Evolutionary conservation across 92 coral and sea anemone genomes (phyloP).

Genomic region (Paragorgia papillata): DNA sequence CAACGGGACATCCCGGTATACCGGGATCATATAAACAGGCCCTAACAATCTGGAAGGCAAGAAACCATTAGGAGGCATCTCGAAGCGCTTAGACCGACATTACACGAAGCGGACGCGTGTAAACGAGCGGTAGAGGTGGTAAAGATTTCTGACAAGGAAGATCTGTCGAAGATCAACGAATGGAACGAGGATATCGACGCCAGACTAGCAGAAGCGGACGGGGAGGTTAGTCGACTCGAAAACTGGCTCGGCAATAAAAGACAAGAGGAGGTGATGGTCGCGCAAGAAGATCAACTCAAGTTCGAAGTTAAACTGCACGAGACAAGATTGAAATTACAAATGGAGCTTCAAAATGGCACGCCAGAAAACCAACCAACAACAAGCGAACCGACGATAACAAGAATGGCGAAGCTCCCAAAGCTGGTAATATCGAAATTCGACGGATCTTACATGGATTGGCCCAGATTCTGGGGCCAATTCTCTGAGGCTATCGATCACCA

Average conservation of each 20-base stretch:
- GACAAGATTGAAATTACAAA: slow-evolving; percentile 44
- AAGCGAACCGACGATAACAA: not conserved
- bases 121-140: too few species aligned
- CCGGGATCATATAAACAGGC: too few species aligned
- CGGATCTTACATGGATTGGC: not conserved
- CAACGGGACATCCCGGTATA: too few species aligned
- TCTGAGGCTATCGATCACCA: slow-evolving; percentile 39
- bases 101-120: too few species aligned
- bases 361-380: not conserved
- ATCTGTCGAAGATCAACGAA: too few species aligned
- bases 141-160: too few species aligned
- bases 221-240: slow-evolving; percentile 16
- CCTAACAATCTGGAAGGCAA: too few species aligned
- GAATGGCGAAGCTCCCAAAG: slow-evolving; percentile 34
- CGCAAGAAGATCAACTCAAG: slow-evolving; percentile 43
- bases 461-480: slow-evolving; percentile 53
- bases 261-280: slow-evolving; percentile 20
- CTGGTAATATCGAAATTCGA: slow-evolving; percentile 26
- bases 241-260: slow-evolving; percentile 22
- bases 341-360: slow-evolving; percentile 26
- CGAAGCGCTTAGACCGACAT: too few species aligned
- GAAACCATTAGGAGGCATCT: too few species aligned
- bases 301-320: slow-evolving; percentile 36
- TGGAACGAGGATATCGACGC: slow-evolving; percentile 31
- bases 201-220: slow-evolving; percentile 36